Percentiles rank a stretch among this genome's conserved stretches.
These are phyloP conservation scores for Clivina fossor DNA, from an alignment of 2,888 invertebrate species.

Conservation along the genomic window DNA sequence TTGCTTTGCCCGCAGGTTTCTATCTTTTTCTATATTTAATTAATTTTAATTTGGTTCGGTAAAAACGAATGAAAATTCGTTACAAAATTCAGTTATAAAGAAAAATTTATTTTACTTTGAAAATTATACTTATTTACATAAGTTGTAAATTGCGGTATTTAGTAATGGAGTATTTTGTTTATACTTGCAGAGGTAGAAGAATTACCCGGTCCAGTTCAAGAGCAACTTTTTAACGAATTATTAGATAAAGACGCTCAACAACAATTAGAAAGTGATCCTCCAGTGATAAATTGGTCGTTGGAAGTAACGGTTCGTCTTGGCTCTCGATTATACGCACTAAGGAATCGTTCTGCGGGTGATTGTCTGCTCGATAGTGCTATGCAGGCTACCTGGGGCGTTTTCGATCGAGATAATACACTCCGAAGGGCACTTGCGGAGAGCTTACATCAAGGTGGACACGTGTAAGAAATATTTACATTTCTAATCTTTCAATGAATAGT, in stretches of 20 bases:
- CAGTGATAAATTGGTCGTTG: constrained; percentile 91
- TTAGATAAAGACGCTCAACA: constrained; percentile 93
- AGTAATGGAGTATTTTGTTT: constrained; percentile 31
- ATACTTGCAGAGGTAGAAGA: constrained; percentile 78
- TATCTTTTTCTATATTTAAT: too few relatives aligned
- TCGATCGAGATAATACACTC: constrained; percentile 86
- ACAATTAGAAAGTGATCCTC: constrained; percentile 80
- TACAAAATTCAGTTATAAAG: too few relatives aligned
- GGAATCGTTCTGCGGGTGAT: constrained; percentile 97
- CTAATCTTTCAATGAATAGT: not conserved
- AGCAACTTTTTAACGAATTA: constrained; percentile 88
- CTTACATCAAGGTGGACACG: constrained; percentile 76
- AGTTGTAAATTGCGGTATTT: not conserved
- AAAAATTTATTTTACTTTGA: not conserved
- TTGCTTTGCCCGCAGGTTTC: constrained; percentile 90
- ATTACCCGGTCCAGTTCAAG: constrained; percentile 85
- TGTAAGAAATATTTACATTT: constrained; percentile 58
- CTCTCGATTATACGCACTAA: constrained; percentile 86
- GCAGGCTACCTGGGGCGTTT: constrained; percentile 95
- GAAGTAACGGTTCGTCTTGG: constrained; percentile 81
- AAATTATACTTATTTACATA: not conserved
- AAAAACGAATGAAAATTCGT: too few relatives aligned
- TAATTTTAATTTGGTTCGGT: too few relatives aligned
- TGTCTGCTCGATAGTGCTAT: constrained; percentile 92
- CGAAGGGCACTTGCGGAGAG: constrained; percentile 85